Evolutionary conservation across 2,113 vertebrate species (phyloP).

Genomic region (Pterocles gutturalis): DNA sequence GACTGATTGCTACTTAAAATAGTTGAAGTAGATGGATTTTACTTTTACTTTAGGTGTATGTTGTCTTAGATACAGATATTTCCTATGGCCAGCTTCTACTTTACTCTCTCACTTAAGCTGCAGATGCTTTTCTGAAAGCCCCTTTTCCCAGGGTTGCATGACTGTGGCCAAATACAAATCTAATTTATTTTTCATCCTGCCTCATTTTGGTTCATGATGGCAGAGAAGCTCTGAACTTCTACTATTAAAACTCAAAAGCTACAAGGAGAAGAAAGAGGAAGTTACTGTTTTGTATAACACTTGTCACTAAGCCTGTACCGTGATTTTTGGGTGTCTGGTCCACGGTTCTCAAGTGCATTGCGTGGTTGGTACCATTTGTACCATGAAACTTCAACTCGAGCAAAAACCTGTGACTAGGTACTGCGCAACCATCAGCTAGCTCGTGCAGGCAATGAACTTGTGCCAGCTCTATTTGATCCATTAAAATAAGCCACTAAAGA

Average conservation of each 20-base stretch:
- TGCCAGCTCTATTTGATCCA: neutral
- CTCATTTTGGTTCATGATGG: neutral
- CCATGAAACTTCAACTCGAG: neutral
- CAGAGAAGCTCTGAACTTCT: neutral
- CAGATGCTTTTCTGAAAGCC: neutral
- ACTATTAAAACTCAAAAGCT: neutral
- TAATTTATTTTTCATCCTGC: neutral
- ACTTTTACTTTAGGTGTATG: neutral
- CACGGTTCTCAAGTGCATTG: neutral
- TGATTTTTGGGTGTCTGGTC: neutral
- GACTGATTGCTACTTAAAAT: neutral
- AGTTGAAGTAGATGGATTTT: neutral
- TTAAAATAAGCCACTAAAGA: neutral
- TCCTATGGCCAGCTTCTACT: neutral
- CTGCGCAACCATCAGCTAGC: neutral
- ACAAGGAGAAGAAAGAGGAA: neutral
- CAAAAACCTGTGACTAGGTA: neutral
- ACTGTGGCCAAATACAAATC: neutral
- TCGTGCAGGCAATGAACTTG: rapidly evolving
- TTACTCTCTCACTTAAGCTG: neutral
- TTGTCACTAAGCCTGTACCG: neutral
- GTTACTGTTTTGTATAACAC: neutral
- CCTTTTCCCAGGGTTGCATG: rapidly evolving
- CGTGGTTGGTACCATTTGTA: rapidly evolving
- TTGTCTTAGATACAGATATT: neutral